Evolutionary conservation across 37 sponge, comb jelly and placozoan species (phyloP).

Genomic region (Eunapius fragilis): DNA sequence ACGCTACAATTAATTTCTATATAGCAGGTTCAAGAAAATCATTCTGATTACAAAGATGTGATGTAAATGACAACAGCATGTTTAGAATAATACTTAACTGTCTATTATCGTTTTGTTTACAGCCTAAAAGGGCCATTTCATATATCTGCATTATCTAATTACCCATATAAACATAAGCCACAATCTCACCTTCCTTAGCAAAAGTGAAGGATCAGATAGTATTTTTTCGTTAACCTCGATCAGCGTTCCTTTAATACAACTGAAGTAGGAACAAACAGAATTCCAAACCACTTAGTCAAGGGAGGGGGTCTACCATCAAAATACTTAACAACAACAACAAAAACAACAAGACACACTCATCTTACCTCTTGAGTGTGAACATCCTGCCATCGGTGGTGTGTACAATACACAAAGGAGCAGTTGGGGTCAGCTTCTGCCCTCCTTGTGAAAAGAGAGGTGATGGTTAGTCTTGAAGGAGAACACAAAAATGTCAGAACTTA

Average conservation of each 20-base stretch:
- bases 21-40: no score
- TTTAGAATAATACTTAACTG: no score
- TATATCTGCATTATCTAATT: no score
- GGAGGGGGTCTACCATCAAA: no score
- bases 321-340: no score
- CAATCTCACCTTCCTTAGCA: slow-evolving; percentile 39
- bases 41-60: no score
- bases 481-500: slow-evolving; percentile 27
- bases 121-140: no score
- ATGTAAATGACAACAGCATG: no score
- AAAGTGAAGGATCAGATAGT: slow-evolving; percentile 18
- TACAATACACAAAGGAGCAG: slow-evolving; percentile 43
- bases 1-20: no score
- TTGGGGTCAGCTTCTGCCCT: slow-evolving; percentile 41
- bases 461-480: not conserved
- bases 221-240: slow-evolving; percentile 63
- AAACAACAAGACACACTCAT: no score
- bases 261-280: slow-evolving; percentile 2
- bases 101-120: no score
- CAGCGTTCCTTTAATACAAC: slow-evolving; percentile 65
- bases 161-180: no score
- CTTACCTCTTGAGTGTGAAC: slow-evolving; percentile 58
- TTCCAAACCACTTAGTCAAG: not conserved
- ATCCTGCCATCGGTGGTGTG: slow-evolving; percentile 31
- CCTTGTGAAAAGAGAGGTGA: slow-evolving; percentile 40